Base-by-base conservation (phyloP, 2,113 vertebrate species). In the Albula glossodonta region DNA sequence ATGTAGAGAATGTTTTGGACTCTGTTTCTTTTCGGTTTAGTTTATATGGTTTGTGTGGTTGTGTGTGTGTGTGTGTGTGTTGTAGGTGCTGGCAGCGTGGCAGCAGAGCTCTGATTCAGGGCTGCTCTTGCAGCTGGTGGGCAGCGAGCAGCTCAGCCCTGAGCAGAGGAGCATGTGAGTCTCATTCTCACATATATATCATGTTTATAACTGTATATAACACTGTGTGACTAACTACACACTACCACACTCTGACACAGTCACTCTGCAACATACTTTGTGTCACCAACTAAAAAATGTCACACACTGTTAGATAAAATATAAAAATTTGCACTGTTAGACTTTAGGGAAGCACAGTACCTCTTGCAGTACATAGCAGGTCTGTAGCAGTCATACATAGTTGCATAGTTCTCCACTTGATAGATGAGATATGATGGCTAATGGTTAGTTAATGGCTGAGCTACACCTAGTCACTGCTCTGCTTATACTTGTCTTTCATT, bases 81-180 rank as follows among this genome's bases (percentile, higher is more conserved):
- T 74, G 70, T n/a, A 77, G 77, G 17, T 83, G 56, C 60, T 74
- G 70, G 70, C 70, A 74, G 70, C 31, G 8, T 74, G 70, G 90
- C 93, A 93, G 87, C 93, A 92, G 87, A 92, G 84, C 86, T 88
- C 93, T 87, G 88, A 96, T 85, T 96, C 96, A 88, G 96, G 94
- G 86, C 90, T 97, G 10, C 87, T 87, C 88, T 92, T 98, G 89
- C 96, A 95, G 89, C 87, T 95, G 90, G 93, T 97, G 92, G 94
- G 95, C 84, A 94, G 95, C 49, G 95, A 96, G 63, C 95, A 96
- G 63, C 94, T 99, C 89, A 95, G 94, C 82, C 91, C 91, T 86
- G 97, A 96, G 88, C 96, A 98, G 87, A 97, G 90, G 88, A 96
- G 88, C 91, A 91, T 98, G 98, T 99, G 52, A 78, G 70, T 83